Percentiles rank a stretch among this genome's conserved stretches.
Conservation (phyloP, 64 coral and sea anemone genomes). For the Montipora cactus region DNA sequence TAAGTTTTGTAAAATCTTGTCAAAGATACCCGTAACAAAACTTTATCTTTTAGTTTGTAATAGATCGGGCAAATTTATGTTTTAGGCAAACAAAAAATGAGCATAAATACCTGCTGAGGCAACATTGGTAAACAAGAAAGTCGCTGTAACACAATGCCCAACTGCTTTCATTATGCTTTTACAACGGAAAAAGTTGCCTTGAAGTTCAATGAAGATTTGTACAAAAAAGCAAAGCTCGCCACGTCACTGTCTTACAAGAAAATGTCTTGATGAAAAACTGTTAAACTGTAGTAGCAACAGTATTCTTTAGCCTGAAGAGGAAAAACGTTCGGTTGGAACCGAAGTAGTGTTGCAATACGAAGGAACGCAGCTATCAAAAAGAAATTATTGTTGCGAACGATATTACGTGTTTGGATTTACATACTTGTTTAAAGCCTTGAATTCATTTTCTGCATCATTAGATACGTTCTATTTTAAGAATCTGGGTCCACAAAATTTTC, state of each 20-base stretch:
- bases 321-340: not conserved
- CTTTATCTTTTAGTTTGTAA: not conserved
- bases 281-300: too few species aligned
- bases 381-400: not conserved
- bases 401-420: not conserved
- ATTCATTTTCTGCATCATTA: constrained; percentile 12
- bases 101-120: not conserved
- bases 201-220: not conserved
- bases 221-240: too few species aligned
- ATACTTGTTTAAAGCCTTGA: not conserved
- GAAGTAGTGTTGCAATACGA: not conserved
- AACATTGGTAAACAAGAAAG: not conserved
- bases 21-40: not conserved
- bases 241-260: too few species aligned
- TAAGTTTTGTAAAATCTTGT: too few species aligned
- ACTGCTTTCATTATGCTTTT: not conserved
- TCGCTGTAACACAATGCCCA: not conserved
- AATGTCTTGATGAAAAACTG: too few species aligned
- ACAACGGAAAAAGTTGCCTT: not conserved
- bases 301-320: too few species aligned
- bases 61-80: not conserved
- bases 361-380: not conserved
- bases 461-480: not conserved
- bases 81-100: too few species aligned
- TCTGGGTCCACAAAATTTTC: too few species aligned